A percentile compares a stretch with the other conserved stretches of the same genome.
Conservation (phyloP, 2,888 invertebrate species). For the Eubasilissa splendida region DNA sequence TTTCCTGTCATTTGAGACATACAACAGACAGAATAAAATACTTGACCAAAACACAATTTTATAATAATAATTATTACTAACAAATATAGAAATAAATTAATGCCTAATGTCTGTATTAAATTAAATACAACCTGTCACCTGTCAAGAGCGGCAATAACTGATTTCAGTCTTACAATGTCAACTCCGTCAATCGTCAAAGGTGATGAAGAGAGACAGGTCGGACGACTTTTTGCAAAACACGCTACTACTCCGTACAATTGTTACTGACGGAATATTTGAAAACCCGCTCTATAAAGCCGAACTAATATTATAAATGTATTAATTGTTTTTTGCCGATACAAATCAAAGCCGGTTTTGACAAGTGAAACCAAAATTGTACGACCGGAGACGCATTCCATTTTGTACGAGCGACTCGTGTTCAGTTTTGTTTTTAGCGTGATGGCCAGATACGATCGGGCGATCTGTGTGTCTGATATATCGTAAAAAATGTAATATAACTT, state of each 20-base stretch:
- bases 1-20: too few species aligned
- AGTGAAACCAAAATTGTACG: slow-evolving; percentile 29
- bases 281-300: slow-evolving; percentile 27
- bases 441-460: background rate
- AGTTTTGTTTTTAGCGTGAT: background rate
- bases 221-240: background rate
- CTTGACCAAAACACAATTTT: too few species aligned
- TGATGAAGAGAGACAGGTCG: background rate
- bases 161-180: slow-evolving; percentile 18
- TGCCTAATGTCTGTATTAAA: background rate
- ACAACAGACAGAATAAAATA: too few species aligned
- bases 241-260: slow-evolving; percentile 12
- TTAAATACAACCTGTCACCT: slow-evolving; percentile 8
- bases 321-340: slow-evolving; percentile 47
- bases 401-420: too few species aligned
- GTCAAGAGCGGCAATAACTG: background rate
- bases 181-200: slow-evolving; percentile 16
- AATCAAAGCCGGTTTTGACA: slow-evolving; percentile 44
- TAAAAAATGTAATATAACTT: background rate
- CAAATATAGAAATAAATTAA: slow-evolving; percentile 7
- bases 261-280: slow-evolving; percentile 31
- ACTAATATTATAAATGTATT: slow-evolving; percentile 43
- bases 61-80: too few species aligned
- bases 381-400: slow-evolving; percentile 23
- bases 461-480: background rate